Evolutionary conservation across 2,113 vertebrate species (phyloP).

Genomic region (Taxidea taxus): DNA sequence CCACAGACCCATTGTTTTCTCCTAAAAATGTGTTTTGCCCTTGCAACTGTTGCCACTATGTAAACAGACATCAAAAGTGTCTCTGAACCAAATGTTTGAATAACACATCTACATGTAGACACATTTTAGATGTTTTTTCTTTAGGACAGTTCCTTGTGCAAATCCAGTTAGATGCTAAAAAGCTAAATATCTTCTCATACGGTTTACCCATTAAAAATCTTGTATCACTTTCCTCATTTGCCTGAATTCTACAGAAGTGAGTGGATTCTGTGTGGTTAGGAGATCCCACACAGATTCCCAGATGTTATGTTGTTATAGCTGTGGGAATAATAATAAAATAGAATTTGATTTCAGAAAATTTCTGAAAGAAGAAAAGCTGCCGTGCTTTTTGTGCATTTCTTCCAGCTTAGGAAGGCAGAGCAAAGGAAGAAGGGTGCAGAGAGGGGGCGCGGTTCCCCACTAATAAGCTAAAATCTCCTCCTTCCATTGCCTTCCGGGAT

Average conservation of each 20-base stretch:
- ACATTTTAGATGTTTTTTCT: constrained; percentile 37
- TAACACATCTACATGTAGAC: not conserved
- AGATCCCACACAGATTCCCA: not conserved
- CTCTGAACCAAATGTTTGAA: constrained; percentile 38
- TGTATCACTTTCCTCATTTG: not conserved
- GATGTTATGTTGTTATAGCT: not conserved
- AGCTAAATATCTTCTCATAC: constrained; percentile 7
- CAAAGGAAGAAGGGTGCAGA: not conserved
- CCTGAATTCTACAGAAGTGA: not conserved
- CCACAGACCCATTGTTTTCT: constrained; percentile 11
- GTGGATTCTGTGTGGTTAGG: not conserved
- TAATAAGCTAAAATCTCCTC: not conserved
- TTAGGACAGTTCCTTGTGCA: not conserved
- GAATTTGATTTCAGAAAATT: not conserved
- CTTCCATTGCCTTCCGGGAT: too few relatives aligned
- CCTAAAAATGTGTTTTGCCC: constrained; percentile 1
- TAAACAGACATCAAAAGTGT: constrained; percentile 9
- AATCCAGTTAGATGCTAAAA: not conserved
- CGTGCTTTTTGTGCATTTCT: not conserved
- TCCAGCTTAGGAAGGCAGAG: not conserved
- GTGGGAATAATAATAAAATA: not conserved
- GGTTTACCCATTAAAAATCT: not conserved
- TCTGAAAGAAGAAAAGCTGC: not conserved
- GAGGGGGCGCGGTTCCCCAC: not conserved
- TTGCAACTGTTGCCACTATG: not conserved